These are phyloP conservation scores for Etheostoma cragini DNA, from an alignment of 2,113 vertebrate genomes.

Conservation along the genomic window DNA sequence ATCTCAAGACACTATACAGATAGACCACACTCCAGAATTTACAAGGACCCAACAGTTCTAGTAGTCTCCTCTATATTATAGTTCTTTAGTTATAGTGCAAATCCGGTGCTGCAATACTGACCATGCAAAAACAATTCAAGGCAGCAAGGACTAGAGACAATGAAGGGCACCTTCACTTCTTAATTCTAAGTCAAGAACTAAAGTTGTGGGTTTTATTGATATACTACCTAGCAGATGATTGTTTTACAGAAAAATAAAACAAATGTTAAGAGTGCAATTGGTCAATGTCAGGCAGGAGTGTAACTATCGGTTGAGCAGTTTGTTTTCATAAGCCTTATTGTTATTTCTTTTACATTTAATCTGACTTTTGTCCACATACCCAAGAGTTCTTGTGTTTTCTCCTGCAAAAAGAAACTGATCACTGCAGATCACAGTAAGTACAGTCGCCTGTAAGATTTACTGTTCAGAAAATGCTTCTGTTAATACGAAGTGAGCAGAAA, in stretches of 20 bases:
- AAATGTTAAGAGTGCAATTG: not conserved
- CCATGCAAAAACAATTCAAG: slow-evolving; percentile 43
- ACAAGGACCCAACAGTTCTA: too few species aligned
- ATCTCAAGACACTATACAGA: too few species aligned
- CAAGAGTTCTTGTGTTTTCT: not conserved
- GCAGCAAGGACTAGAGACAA: slow-evolving; percentile 16
- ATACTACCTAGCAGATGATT: not conserved
- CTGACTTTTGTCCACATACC: not conserved
- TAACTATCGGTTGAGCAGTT: not conserved
- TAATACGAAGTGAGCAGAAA: not conserved
- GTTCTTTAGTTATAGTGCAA: slow-evolving; percentile 2
- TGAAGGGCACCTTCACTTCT: slow-evolving; percentile 26
- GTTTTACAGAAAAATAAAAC: not conserved
- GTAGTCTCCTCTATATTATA: too few species aligned
- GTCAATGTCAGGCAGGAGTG: not conserved
- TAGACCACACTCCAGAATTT: too few species aligned
- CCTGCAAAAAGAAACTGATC: not conserved
- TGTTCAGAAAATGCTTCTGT: not conserved
- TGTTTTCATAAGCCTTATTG: not conserved
- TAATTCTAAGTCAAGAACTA: not conserved
- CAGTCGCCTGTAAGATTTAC: not conserved
- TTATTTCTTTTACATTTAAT: not conserved
- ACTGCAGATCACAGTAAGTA: not conserved
- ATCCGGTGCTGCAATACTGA: slow-evolving; percentile 38
- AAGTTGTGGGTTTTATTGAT: slow-evolving; percentile 15